phyloP scores from a whole-genome alignment of 1,140 invertebrate species.

The Drosophila pallidifrons region DNA sequence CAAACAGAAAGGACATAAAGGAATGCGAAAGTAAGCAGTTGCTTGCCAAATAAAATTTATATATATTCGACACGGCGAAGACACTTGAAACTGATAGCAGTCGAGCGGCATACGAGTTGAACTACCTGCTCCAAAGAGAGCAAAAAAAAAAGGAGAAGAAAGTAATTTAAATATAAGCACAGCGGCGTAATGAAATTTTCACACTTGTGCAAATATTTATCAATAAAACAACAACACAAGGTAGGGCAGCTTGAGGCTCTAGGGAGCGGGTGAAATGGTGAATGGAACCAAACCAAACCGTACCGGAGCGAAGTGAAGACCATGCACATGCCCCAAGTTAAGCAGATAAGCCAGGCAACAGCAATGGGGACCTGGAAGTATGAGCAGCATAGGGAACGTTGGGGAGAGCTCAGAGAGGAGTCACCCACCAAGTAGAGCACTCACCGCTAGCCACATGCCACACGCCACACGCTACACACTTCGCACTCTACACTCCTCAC shows the following conservation, averaged over 20 bases:
- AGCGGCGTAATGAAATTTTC: constrained; percentile 84
- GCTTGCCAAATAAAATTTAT: constrained; percentile 65
- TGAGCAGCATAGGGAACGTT: not conserved
- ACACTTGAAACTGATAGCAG: constrained; percentile 65
- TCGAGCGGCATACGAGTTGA: constrained; percentile 19
- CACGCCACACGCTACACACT: constrained; percentile 27
- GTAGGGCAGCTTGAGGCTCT: constrained; percentile 19
- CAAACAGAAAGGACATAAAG: constrained; percentile 55
- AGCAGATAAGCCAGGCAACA: constrained; percentile 73
- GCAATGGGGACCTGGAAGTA: constrained; percentile 34
- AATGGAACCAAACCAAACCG: constrained; percentile 9
- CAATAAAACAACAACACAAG: constrained; percentile 68
- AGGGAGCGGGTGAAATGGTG: constrained; percentile 11
- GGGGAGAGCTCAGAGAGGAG: not conserved
- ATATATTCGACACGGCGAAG: constrained; percentile 39
- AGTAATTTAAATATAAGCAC: constrained; percentile 85
- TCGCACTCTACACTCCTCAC: not conserved
- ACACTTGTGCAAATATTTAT: constrained; percentile 85
- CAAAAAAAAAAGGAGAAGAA: constrained; percentile 62
- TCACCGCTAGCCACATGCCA: constrained; percentile 20
- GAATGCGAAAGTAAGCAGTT: constrained; percentile 67
- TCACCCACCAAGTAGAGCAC: constrained; percentile 6
- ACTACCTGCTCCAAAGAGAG: constrained; percentile 8
- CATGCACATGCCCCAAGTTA: constrained; percentile 73
- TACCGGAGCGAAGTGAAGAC: not conserved